Evolutionary conservation across 2,888 invertebrate genomes (phyloP), one percentile per base, ranked within the genome.

Genomic region (Ectobius pallidus): DNA sequence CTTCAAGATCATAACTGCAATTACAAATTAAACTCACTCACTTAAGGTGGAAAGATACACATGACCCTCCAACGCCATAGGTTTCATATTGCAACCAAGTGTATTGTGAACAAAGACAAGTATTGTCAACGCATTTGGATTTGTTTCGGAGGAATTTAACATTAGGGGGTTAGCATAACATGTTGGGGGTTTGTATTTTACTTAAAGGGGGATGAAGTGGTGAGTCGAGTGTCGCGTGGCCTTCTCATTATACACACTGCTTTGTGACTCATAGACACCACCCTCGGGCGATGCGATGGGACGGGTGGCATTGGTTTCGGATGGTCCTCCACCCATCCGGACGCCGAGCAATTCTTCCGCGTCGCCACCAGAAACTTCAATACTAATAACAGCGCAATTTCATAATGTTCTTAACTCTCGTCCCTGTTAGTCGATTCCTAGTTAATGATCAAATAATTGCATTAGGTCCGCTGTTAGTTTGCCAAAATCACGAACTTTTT

Each of bases 191-290:
- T 52, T 22, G n/a, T 22, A 52, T 52, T 52, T 52, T 52, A 9
- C 52, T 18, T 52, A 52, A n/a, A n/a, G n/a, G 52, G 52, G 52
- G 52, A 52, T 52, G 52, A 52, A 52, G 52, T 52, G 52, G 52
- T 52, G 52, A 6, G 52, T 22, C 14, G 52, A 14, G 52, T 20
- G 63, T 63, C 63, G 22, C 63, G 63, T 63, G 63, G 34, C 63
- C 39, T 63, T 22, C 39, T 63, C 63, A 63, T 63, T 63, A 63
- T 39, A 39, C 20, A 34, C 14, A 39, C 22, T 63, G 63, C 63
- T 63, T 63, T 63, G 63, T 63, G 63, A 63, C 42, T 63, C 63
- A 63, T 63, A 34, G 6, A 14, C 20, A 9, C 30, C 42, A 63
- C 63, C 63, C 63, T 34, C 20, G 39, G 16, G 7, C 3, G 20